Evolutionary conservation across 2,113 vertebrate species (phyloP), one percentile per base, ranked within the genome.

Genomic region (Marmota flaviventris): DNA sequence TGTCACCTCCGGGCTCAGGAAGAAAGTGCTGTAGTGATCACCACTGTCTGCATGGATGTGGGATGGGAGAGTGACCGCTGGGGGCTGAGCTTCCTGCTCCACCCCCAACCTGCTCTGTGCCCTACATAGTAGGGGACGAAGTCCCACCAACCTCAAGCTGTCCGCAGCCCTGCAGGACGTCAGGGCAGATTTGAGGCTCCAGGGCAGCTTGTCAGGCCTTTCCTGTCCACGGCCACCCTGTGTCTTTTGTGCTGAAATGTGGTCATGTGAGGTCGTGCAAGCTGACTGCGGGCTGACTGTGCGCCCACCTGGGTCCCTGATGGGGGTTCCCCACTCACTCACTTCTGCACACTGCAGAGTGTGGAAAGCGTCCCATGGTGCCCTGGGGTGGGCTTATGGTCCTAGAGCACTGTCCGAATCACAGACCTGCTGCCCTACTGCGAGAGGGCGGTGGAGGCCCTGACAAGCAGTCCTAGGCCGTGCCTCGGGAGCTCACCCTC

Each of bases 241-340:
- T 39, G 53, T 91, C 37, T 61, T 73, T 91, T 34, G 8, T 0
- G 10, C 37, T 34, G 73, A 20, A 89, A 29, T 63, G 24, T 20
- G 18, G 14, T 14, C 34, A 8, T 1, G 0, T 1, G 83, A 89
- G 17, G 53, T 9, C 51, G 7, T 29, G 17, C 1, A 18, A 48
- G 51, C 13, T 51, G 48, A 51, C 32, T 0, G 1, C 48, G 18
- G 22, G 39, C 29, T 39, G 22, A 85, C 4, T 8, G 24, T 18
- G 7, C 0, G 8, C 29, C 2, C 29, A 22, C 24, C 29, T 94
- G 11, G 0, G 11, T 3, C 25, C 2, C 20, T 32, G 12, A 1
- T 2, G 73, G 34, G 14, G 7, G 18, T 5, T 67, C 42, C 20
- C 1, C 61, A 12, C 34, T 56, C 2, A 10, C 69, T 37, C 65